Base-by-base conservation (phyloP, 1,140 invertebrate genomes). In the Polypedilum vanderplanki region DNA sequence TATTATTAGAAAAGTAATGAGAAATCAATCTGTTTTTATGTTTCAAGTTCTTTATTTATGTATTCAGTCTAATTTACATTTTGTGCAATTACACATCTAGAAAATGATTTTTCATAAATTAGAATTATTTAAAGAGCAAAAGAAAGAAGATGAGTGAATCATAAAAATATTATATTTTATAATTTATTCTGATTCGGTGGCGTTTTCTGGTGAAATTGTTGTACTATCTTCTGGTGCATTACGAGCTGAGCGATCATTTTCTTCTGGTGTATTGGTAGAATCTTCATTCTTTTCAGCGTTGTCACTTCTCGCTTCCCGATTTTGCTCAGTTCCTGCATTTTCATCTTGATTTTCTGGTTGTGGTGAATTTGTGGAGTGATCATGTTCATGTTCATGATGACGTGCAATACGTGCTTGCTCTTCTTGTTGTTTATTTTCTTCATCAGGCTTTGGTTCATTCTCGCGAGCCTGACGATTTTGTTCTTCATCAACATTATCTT, bases 121-220 rank as follows among this genome's bases (percentile, higher is more conserved):
- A 57, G 24, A 33, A 33, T 1, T 33, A 3, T 5, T 33, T 33
- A 33, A 33, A 46, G 41, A 57, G n/a, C 46, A 57, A 57, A 15
- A 12, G 12, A 12, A 57, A 15, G 15, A 46, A 57, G 15, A 12
- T 57, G n/a, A 57, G 46, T 15, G 41, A 15, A 46, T 46, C 41
- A 10, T 46, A 8, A 10, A 10, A 3, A 65, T 17, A 67, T 67
- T 67, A 67, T 17, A 67, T 20, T 67, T 67, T 17, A 17, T 76
- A 76, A 77, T 80, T 78, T 80, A 78, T 73, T 78, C 77, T 22
- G 77, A 79, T 46, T 80, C 77, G 74, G 73, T 76, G n/a, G 75
- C 75, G 33, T 75, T n/a, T 4, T 12, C 46, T 57, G 46, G 12
- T 15, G 4, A n/a, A n/a, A 12, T 12, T 57, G 46, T 57, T 57